phyloP scores from a whole-genome alignment of 1,140 invertebrate species.

The Phocides pigmalion region DNA sequence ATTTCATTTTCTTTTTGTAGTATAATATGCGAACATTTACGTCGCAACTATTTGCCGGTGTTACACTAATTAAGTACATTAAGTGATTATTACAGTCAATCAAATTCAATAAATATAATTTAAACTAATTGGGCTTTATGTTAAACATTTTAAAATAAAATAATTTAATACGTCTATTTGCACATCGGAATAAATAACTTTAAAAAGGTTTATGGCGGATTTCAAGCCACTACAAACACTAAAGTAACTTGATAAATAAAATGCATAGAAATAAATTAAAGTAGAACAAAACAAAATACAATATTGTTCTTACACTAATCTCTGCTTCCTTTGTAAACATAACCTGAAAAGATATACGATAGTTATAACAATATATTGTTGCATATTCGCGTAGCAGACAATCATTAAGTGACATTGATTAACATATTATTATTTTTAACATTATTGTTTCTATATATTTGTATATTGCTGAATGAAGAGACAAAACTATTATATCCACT shows the following conservation, averaged over 20 bases:
- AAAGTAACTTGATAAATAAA: conserved; percentile 52
- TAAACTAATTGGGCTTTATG: not conserved
- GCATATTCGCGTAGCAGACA: conserved; percentile 31
- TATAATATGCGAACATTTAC: not conserved
- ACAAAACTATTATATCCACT: too few species aligned
- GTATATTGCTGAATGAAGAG: too few species aligned
- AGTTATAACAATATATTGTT: conserved; percentile 12
- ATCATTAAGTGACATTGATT: not conserved
- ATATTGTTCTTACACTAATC: conserved; percentile 38
- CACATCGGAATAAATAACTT: conserved; percentile 1
- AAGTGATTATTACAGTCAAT: not conserved
- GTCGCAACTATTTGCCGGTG: not conserved
- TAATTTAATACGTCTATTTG: conserved; percentile 1
- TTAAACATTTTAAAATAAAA: not conserved
- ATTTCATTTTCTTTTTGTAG: not conserved
- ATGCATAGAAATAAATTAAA: conserved; percentile 58
- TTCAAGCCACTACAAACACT: conserved; percentile 20
- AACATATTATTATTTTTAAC: too few species aligned
- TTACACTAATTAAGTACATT: not conserved
- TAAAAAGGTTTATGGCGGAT: not conserved
- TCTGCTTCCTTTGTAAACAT: conserved; percentile 39
- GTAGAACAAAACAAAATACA: conserved; percentile 43
- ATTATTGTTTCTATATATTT: too few species aligned
- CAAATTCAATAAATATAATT: not conserved
- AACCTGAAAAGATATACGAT: conserved; percentile 48